Evolutionary conservation across 2,888 invertebrate species (phyloP), one percentile per base, ranked within the genome.

Genomic region (Muschampia plurimacula): DNA sequence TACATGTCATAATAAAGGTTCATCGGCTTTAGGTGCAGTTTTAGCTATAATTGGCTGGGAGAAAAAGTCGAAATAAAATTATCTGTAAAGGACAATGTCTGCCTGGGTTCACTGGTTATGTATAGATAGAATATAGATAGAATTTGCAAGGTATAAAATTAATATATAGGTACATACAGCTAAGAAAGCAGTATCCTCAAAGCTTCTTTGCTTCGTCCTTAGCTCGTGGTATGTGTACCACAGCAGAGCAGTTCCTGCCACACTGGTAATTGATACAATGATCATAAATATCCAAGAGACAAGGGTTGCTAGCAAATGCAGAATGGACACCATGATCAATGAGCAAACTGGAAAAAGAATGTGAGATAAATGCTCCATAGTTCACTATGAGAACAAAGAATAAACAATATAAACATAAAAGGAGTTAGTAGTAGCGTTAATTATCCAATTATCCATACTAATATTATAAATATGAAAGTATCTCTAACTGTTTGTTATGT

Each of bases 161-260:
- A 15, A 52, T 52, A 5, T 8, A 52, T 28, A 9, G 28, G 15
- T 72, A 88, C 93, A 89, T 83, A 93, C 93, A 78, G 89, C 79
- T 73, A 93, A 85, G 81, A 82, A 91, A 41, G 82, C 78, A 63
- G 77, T 82, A 55, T 87, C 88, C 12, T 85, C 76, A 77, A 92
- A 89, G 74, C 82, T 86, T 78, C 79, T 90, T 73, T 91, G 93
- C 77, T 96, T 95, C 74, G 95, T 95, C 80, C 96, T 96, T 52
- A 98, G 95, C 80, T 96, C 97, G 80, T 96, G 95, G 83, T 98
- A 99, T 0, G 98, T 98, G 94, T 97, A 98, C 99, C 99, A 99
- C 22, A 99, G 89, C 46, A 97, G 95, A 13, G 90, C 96, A 28
- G 98, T 97, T 2, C 97, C 97, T 57, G 96, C 97, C 72, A 98